phyloP scores from a whole-genome alignment of 2,888 invertebrate species.

The Drosophila eohydei region DNA sequence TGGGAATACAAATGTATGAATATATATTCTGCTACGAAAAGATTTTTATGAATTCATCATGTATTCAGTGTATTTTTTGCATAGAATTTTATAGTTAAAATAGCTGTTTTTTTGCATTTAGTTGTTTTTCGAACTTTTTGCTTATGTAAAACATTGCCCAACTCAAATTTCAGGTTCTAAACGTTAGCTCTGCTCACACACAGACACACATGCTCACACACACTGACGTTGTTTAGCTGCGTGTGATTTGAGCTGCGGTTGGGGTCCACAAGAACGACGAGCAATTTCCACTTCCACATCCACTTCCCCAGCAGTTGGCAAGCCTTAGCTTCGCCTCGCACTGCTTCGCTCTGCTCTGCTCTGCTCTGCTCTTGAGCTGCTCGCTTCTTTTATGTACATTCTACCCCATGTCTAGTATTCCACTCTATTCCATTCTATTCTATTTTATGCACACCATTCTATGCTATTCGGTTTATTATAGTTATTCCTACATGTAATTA shows the following conservation, averaged over 20 bases:
- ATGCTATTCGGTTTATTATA: slow-evolving; percentile 49
- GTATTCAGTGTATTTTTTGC: background rate
- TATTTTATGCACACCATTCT: slow-evolving; percentile 31
- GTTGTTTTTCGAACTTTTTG: slow-evolving; percentile 11
- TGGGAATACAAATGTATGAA: background rate
- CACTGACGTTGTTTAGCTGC: slow-evolving; percentile 27
- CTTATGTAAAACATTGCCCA: slow-evolving; percentile 26
- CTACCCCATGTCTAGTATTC: slow-evolving; percentile 21
- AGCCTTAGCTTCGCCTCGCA: slow-evolving; percentile 3
- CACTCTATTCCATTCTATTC: slow-evolving; percentile 30
- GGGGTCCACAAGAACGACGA: slow-evolving; percentile 34
- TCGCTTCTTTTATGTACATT: background rate
- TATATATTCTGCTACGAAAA: background rate
- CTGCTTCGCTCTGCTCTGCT: background rate
- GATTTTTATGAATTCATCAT: background rate
- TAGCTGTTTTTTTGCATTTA: background rate
- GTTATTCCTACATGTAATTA: slow-evolving; percentile 61
- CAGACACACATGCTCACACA: slow-evolving; percentile 8
- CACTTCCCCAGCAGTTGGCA: slow-evolving; percentile 45
- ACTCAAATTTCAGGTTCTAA: slow-evolving; percentile 20
- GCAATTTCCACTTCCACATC: slow-evolving; percentile 63
- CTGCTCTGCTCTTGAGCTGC: background rate
- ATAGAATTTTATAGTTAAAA: background rate
- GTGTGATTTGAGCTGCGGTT: slow-evolving; percentile 48
- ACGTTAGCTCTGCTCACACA: slow-evolving; percentile 7